A percentile compares a stretch with the other conserved stretches of the same genome.
These are phyloP conservation scores for Drosophila prolongata DNA, from an alignment of 2,888 invertebrate genomes.

Conservation along the genomic window DNA sequence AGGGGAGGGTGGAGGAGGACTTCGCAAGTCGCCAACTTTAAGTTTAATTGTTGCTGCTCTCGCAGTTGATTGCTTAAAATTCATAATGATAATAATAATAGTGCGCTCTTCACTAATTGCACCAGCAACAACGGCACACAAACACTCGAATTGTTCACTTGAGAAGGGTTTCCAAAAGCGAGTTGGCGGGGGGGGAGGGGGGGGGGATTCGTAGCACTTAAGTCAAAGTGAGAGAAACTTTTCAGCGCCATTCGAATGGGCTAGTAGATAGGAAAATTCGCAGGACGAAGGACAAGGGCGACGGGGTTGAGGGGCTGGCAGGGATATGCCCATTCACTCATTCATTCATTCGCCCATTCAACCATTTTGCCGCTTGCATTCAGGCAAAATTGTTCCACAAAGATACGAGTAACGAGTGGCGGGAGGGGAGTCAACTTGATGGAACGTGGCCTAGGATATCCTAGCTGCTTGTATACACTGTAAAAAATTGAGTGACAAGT, in stretches of 20 bases:
- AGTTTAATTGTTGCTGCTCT: slow-evolving; percentile 59
- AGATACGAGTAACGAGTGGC: slow-evolving; percentile 57
- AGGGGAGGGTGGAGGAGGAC: slow-evolving; percentile 6
- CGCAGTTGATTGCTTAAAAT: slow-evolving; percentile 74
- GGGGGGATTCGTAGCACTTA: slow-evolving; percentile 20
- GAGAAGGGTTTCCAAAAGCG: background rate
- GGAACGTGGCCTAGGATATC: slow-evolving; percentile 21
- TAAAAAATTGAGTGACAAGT: background rate
- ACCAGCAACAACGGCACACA: slow-evolving; percentile 46
- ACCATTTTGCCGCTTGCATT: slow-evolving; percentile 75
- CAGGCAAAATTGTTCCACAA: slow-evolving; percentile 74
- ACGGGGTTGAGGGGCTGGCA: background rate
- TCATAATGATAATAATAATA: slow-evolving; percentile 77
- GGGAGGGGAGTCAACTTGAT: slow-evolving; percentile 12
- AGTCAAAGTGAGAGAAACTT: slow-evolving; percentile 36
- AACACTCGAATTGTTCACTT: slow-evolving; percentile 68
- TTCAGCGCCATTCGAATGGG: slow-evolving; percentile 41
- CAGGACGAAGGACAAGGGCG: slow-evolving; percentile 6
- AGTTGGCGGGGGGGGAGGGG: background rate
- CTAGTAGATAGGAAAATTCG: slow-evolving; percentile 32
- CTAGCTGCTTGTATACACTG: slow-evolving; percentile 8
- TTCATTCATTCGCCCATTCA: slow-evolving; percentile 66
- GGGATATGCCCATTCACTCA: slow-evolving; percentile 48
- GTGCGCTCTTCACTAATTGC: slow-evolving; percentile 76
- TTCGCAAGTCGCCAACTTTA: slow-evolving; percentile 51